A percentile compares a stretch with the other conserved stretches of the same genome.
These are phyloP conservation scores for Neopelma chrysocephalum DNA, from an alignment of 2,797 vertebrate species.

Conservation along the genomic window DNA sequence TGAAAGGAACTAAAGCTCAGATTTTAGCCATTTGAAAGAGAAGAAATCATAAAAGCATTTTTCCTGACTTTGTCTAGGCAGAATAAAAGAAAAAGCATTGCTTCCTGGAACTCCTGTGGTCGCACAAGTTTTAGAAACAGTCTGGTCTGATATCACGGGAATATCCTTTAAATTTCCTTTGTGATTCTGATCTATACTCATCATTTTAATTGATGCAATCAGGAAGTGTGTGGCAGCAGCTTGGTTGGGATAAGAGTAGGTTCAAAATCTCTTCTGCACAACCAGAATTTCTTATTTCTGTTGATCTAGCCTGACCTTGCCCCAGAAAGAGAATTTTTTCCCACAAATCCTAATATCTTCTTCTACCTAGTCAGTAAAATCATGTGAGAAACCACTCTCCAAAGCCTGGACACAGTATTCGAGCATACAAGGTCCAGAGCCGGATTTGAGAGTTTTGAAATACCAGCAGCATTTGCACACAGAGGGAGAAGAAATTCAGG, in stretches of 20 bases:
- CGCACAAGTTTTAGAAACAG: not conserved
- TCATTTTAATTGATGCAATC: not conserved
- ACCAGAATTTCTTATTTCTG: not conserved
- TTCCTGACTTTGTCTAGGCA: not conserved
- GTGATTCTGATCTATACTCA: not conserved
- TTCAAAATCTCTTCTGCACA: not conserved
- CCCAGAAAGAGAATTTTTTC: not conserved
- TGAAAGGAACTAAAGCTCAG: not conserved
- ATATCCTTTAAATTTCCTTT: not conserved
- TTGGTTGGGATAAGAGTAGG: not conserved
- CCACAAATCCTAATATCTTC: not conserved
- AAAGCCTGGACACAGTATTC: not conserved
- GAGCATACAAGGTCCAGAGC: not conserved
- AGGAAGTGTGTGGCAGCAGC: not conserved
- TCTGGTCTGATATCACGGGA: not conserved
- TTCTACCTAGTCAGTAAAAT: not conserved
- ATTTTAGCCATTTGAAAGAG: not conserved
- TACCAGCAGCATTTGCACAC: not conserved
- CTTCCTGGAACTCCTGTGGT: not conserved
- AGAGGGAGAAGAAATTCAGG: not conserved
- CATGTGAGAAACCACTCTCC: not conserved
- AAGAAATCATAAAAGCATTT: not conserved
- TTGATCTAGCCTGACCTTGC: not conserved
- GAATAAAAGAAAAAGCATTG: not conserved
- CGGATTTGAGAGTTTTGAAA: not conserved